Evolutionary conservation across 2,113 vertebrate genomes (phyloP), one percentile per base, ranked within the genome.

Genomic region (Pygoscelis adeliae): DNA sequence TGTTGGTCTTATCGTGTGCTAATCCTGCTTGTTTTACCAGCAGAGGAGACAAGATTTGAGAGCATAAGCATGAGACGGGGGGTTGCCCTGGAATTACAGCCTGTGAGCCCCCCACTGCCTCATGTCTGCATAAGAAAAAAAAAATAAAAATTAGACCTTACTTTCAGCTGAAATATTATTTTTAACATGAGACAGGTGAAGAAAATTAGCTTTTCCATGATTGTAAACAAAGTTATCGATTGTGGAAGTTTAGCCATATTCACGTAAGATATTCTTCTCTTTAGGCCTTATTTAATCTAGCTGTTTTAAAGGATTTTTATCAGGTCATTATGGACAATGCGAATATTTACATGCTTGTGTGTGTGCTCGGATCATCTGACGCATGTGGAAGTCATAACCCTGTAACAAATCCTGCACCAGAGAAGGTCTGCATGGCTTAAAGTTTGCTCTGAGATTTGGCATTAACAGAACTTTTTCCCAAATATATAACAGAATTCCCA

Each of bases 1-100:
- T 27, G 36, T 96, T 96, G 95, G 95, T 98, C 94, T 98, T 96
- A 96, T 77, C 63, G 34, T 70, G 96, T 44, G 29, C 95, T 98
- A 98, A 98, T 98, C 98, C 98, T 92, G 98, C 92, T 97, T 98
- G 96, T 98, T 98, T 98, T 86, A 96, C 93, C 96, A 93, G 50
- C 91, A 96, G 83, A 90, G 92, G 96, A 95, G 86, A 95, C 93
- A 97, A 98, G 94, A 97, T 94, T 98, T 93, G 95, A 97, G 89
- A 94, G 62, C 77, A 87, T 62, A 87, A 89, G 71, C 78, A 50
- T 18, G 71, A 96, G 81, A 50, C 34, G 74, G 88, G 53, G 89
- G 74, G 71, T 97, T 96, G 95, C 88, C 81, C 70, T 91, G 94
- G 92, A 96, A 97, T 95, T 96, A 71, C 67, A 70, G 71, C 58